These are phyloP conservation scores for Cephalotes varians DNA, from an alignment of 2,888 invertebrate genomes.

Conservation along the genomic window DNA sequence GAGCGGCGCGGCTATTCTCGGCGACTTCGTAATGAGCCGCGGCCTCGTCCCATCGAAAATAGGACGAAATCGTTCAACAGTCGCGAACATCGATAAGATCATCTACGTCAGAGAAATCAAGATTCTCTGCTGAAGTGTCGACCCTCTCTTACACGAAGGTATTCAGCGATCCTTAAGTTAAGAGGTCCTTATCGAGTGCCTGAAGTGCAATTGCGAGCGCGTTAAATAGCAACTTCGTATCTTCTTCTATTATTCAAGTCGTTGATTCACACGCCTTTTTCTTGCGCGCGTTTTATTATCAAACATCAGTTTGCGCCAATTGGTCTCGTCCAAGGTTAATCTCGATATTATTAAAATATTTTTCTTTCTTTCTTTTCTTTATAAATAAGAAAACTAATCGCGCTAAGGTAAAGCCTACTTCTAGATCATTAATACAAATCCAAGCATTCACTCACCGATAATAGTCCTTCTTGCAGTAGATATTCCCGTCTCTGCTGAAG, in stretches of 20 bases:
- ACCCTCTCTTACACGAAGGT: slow-evolving; percentile 10
- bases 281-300: neutral
- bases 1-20: slow-evolving; percentile 62
- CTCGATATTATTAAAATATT: neutral
- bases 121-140: neutral
- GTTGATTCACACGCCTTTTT: neutral
- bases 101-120: slow-evolving; percentile 12
- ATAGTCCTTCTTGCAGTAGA: slow-evolving; percentile 98
- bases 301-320: neutral
- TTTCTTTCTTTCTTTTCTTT: neutral
- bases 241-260: no score
- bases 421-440: neutral
- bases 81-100: slow-evolving; percentile 30
- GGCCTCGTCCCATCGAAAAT: slow-evolving; percentile 62
- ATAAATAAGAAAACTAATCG: neutral
- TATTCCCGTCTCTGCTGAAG: slow-evolving; percentile 96
- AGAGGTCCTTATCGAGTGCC: slow-evolving; percentile 1
- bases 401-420: neutral
- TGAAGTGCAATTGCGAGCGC: slow-evolving; percentile 1
- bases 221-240: slow-evolving; percentile 27
- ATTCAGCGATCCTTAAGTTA: slow-evolving; percentile 1
- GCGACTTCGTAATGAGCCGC: slow-evolving; percentile 58
- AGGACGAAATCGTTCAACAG: slow-evolving; percentile 17
- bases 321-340: neutral
- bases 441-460: slow-evolving; percentile 91